phyloP scores from a whole-genome alignment of 2,888 invertebrate genomes.

The Diarsia mendica region DNA sequence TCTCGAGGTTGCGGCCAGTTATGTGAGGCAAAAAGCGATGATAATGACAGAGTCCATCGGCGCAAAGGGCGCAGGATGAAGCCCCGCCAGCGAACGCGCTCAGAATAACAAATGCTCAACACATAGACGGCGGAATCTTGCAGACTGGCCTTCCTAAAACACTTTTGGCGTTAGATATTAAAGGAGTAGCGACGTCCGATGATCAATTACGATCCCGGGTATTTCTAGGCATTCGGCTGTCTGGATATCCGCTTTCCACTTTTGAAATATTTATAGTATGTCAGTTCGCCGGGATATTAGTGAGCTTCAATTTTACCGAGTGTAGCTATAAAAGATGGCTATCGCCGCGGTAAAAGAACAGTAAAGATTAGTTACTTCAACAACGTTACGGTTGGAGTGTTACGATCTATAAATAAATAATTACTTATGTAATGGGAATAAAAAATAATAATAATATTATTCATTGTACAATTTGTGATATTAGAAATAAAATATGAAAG shows the following conservation, averaged over 20 bases:
- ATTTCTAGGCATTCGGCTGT: conserved; percentile 35
- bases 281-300: conserved; percentile 20
- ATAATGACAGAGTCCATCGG: conserved; percentile 88
- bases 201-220: conserved; percentile 34
- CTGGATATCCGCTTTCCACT: conserved; percentile 26
- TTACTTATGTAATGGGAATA: conserved; percentile 20
- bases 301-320: conserved; percentile 15
- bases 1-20: conserved; percentile 81
- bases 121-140: conserved; percentile 67
- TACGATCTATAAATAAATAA: conserved; percentile 28
- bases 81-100: conserved; percentile 79
- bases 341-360: conserved; percentile 20
- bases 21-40: conserved; percentile 88
- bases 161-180: conserved; percentile 41
- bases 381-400: conserved; percentile 23
- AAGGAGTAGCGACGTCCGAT: conserved; percentile 15
- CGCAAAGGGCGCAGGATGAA: conserved; percentile 86
- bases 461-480: conserved; percentile 17
- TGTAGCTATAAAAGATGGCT: conserved; percentile 35
- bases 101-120: conserved; percentile 81
- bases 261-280: conserved; percentile 39
- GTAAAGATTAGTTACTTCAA: conserved; percentile 31
- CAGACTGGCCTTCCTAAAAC: conserved; percentile 68
- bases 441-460: conserved; percentile 20
- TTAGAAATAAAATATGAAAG: conserved; percentile 16